These are phyloP conservation scores for Dendropsophus ebraccatus DNA, from an alignment of 2,113 vertebrate genomes.

Conservation along the genomic window DNA sequence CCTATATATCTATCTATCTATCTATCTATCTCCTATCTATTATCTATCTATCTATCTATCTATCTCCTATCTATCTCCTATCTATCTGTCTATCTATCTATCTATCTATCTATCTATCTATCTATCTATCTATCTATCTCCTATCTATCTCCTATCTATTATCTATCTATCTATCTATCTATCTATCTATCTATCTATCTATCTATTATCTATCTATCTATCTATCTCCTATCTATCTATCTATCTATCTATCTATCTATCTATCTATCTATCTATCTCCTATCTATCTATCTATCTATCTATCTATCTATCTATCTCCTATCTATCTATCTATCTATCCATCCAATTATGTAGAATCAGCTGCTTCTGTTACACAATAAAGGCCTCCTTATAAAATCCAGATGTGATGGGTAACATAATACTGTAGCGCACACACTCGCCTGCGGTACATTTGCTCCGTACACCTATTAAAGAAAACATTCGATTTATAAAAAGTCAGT, in stretches of 20 bases:
- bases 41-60: too few relatives aligned
- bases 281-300: too few relatives aligned
- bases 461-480: constrained; percentile 65
- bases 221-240: background rate
- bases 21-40: background rate
- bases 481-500: constrained; percentile 66
- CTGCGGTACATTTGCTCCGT: constrained; percentile 58
- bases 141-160: background rate
- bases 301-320: too few relatives aligned
- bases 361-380: background rate
- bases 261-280: too few relatives aligned
- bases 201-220: background rate
- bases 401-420: background rate
- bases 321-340: too few relatives aligned
- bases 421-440: background rate
- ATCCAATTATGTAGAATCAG: background rate
- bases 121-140: too few relatives aligned
- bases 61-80: too few relatives aligned
- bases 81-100: too few relatives aligned
- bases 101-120: too few relatives aligned
- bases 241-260: too few relatives aligned
- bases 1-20: background rate
- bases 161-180: background rate
- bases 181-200: background rate
- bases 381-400: too few relatives aligned